These are phyloP conservation scores for Zoanthus sociatus DNA, from an alignment of 92 coral and sea anemone species.

Conservation along the genomic window DNA sequence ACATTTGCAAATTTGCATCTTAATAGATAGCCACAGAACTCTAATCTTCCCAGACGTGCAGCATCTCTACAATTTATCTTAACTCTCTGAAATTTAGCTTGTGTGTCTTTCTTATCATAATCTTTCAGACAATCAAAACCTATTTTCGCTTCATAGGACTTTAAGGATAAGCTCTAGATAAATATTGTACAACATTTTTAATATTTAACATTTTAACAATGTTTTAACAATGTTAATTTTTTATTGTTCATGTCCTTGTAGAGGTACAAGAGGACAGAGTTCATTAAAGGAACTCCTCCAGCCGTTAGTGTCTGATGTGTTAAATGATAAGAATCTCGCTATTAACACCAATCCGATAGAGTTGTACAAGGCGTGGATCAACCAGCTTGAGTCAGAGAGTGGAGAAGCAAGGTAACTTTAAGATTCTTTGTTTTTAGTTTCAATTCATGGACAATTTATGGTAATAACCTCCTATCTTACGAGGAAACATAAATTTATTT, in stretches of 20 bases:
- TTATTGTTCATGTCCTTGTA: conserved; percentile 16
- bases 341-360: conserved; percentile 93
- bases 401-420: conserved; percentile 83
- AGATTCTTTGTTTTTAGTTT: neutral
- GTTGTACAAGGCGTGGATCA: conserved; percentile 95
- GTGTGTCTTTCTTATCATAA: too few relatives aligned
- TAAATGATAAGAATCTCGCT: conserved; percentile 85
- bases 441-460: neutral
- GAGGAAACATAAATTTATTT: too few relatives aligned
- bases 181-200: too few relatives aligned
- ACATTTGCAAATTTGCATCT: too few relatives aligned
- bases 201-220: too few relatives aligned
- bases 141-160: too few relatives aligned
- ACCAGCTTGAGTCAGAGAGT: conserved; percentile 94
- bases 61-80: too few relatives aligned
- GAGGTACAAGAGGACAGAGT: conserved; percentile 91
- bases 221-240: neutral
- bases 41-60: too few relatives aligned
- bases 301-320: conserved; percentile 87
- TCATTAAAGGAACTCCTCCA: conserved; percentile 89
- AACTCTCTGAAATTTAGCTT: too few relatives aligned
- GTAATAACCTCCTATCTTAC: neutral
- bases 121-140: too few relatives aligned
- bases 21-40: too few relatives aligned
- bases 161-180: too few relatives aligned